Evolutionary conservation across 2,113 vertebrate genomes (phyloP), one percentile per base, ranked within the genome.

Genomic region (rat (Rattus norvegicus)): DNA sequence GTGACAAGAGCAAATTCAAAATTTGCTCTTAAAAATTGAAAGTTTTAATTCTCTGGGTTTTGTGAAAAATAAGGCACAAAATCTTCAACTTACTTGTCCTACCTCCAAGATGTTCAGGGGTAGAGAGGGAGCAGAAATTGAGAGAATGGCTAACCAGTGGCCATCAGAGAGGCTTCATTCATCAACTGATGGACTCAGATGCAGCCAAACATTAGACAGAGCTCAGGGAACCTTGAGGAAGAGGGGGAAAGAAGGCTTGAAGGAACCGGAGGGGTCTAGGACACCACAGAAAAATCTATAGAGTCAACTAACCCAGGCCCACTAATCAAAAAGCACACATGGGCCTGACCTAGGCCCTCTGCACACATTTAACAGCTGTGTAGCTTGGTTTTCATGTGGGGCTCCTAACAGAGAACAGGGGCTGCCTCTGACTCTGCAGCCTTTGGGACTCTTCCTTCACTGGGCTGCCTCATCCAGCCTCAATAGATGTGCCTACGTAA

Each of bases 1-100:
- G 47, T 84, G 13, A 92, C 70, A 91, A 90, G 0, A 89, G 11
- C n/a, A 89, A 92, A 76, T 94, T 36, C 95, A n/a, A 96, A 97
- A 90, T 33, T 63, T 94, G 14, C 67, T 69, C 67, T 69, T 69
- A 69, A 69, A 69, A 69, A 33, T 16, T 69, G 67, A 33, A 69
- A 69, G 22, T 85, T 94, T 93, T 90, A 92, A 96, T 36, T 87
- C 33, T 94, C 47, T 88, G 30, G 4, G 92, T 94, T 92, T 80
- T 70, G 11, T 92, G 63, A 56, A 93, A 54, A 94, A 76, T 73
- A 81, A 93, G 26, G 1, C n/a, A 73, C n/a, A 24, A 75, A 75
- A 39, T 43, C n/a, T 43, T 75, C 20, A 39, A 43, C 20, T 24
- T 24, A 75, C n/a, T 24, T 75, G n/a, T 43, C 72, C n/a, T 73